Evolutionary conservation across 2,888 invertebrate genomes (phyloP), one percentile per base, ranked within the genome.

Genomic region (Linhomoeus sp.): DNA sequence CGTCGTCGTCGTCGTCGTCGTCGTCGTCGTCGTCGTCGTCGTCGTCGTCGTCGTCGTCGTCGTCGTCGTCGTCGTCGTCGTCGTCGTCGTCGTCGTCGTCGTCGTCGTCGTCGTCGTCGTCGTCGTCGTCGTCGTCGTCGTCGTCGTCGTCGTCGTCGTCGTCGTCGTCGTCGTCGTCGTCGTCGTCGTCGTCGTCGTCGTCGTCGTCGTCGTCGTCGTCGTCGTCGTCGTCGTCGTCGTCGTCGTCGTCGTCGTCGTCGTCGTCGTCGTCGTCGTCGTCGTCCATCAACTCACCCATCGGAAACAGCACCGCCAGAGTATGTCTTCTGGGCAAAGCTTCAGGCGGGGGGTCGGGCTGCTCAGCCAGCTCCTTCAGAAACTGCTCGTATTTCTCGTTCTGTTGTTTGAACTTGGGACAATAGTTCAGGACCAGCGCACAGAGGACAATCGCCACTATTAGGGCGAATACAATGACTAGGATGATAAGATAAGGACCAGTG

Each of bases 351-450:
- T n/a, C n/a, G n/a, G n/a, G n/a, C n/a, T n/a, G n/a, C n/a, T n/a
- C n/a, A n/a, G 43, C 35, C 35, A 35, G 20, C 36, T 43, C 35
- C 7, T 24, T 24, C 22, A 43, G 26, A 5, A 43, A 15, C 23
- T 43, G 17, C 3, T 43, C 43, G 23, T 43, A 43, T 23, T 43
- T 33, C 19, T 43, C 26, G 12, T 43, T 33, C 12, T 24, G 24
- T 33, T 7, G 36, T 24, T 41, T 38, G 48, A 20, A 48, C 20
- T n/a, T 25, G n/a, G 48, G 49, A 43, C 46, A 46, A n/a, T 25
- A 41, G 37, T 49, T 49, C 25, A 49, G 20, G 14, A 49, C 45
- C 19, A 43, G 12, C 2, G 46, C 46, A 19, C 45, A 46, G 3
- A 26, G 14, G 15, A 48, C 22, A 17, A 48, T 46, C 9, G 19